These are phyloP conservation scores for Taurulus bubalis DNA, from an alignment of 2,113 vertebrate species.

Conservation along the genomic window DNA sequence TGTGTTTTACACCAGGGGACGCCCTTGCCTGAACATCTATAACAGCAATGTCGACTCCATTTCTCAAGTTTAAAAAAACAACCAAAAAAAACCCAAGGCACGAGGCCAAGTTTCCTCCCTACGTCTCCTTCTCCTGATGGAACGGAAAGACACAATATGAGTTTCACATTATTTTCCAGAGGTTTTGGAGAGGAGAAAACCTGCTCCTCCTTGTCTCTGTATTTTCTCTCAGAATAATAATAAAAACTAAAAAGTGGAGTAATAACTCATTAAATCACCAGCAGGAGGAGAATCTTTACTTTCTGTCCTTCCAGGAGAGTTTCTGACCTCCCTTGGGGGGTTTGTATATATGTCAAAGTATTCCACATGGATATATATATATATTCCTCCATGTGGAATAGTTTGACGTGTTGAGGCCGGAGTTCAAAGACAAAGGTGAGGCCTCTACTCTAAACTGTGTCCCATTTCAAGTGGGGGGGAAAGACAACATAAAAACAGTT, in stretches of 20 bases:
- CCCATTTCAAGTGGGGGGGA: not conserved
- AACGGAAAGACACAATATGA: constrained; percentile 74
- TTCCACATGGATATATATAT: not conserved
- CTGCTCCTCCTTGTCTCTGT: constrained; percentile 45
- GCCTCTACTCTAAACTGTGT: constrained; percentile 4
- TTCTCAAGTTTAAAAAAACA: constrained; percentile 31
- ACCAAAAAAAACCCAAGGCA: constrained; percentile 10
- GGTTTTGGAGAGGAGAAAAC: constrained; percentile 28
- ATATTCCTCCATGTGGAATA: constrained; percentile 9
- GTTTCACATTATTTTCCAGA: constrained; percentile 67
- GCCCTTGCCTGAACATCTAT: constrained; percentile 16
- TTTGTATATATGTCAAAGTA: no score
- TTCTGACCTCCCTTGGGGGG: constrained; percentile 26
- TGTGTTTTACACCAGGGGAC: constrained; percentile 43
- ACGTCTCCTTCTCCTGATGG: constrained; percentile 57
- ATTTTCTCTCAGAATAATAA: constrained; percentile 39
- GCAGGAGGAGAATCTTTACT: not conserved
- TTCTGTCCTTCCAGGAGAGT: constrained; percentile 25
- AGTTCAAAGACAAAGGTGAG: constrained; percentile 4
- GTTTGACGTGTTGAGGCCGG: constrained; percentile 18
- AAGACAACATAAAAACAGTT: not conserved
- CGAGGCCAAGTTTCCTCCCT: constrained; percentile 75
- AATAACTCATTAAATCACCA: constrained; percentile 23
- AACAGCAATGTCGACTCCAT: constrained; percentile 24
- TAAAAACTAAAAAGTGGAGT: constrained; percentile 14